A percentile compares a stretch with the other conserved stretches of the same genome.
Evolutionary conservation across 2,888 invertebrate species (phyloP).

Genomic region (Mesopsocus fuscifrons): DNA sequence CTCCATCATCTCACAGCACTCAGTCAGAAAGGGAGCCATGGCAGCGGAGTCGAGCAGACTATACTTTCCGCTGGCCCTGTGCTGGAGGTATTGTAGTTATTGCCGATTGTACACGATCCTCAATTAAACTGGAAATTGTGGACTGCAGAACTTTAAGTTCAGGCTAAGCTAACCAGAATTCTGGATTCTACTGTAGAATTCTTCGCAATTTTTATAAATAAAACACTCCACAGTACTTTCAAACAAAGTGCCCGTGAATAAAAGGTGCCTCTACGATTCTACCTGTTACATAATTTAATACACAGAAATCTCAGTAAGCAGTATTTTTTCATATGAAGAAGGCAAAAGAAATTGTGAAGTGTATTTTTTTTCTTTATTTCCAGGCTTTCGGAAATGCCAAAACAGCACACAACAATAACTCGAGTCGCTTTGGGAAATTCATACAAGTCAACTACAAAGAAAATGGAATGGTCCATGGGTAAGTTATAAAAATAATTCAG

Average conservation of each 20-base stretch:
- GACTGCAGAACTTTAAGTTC: too few relatives aligned
- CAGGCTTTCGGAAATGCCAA: conserved; percentile 95
- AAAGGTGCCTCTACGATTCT: too few relatives aligned
- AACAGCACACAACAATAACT: conserved; percentile 94
- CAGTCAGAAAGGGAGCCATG: conserved; percentile 84
- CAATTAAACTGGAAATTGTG: too few relatives aligned
- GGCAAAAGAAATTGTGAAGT: conserved; percentile 8
- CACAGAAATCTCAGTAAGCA: too few relatives aligned
- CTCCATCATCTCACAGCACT: conserved; percentile 87
- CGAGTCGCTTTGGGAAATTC: conserved; percentile 92
- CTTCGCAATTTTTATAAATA: too few relatives aligned
- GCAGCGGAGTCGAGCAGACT: conserved; percentile 92
- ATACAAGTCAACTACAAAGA: conserved; percentile 95
- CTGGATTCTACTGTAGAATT: too few relatives aligned
- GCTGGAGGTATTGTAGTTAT: conserved; percentile 53
- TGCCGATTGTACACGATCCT: too few relatives aligned
- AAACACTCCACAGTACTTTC: too few relatives aligned
- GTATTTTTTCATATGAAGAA: background rate
- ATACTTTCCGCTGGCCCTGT: conserved; percentile 92
- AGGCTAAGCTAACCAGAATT: too few relatives aligned
- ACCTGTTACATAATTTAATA: too few relatives aligned
- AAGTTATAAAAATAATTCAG: conserved; percentile 21
- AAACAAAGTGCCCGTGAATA: too few relatives aligned
- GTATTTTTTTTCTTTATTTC: conserved; percentile 12
- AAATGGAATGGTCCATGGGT: conserved; percentile 96